These are phyloP conservation scores for Sarotherodon lohbergeri DNA, from an alignment of 2,113 vertebrate species.

Conservation along the genomic window DNA sequence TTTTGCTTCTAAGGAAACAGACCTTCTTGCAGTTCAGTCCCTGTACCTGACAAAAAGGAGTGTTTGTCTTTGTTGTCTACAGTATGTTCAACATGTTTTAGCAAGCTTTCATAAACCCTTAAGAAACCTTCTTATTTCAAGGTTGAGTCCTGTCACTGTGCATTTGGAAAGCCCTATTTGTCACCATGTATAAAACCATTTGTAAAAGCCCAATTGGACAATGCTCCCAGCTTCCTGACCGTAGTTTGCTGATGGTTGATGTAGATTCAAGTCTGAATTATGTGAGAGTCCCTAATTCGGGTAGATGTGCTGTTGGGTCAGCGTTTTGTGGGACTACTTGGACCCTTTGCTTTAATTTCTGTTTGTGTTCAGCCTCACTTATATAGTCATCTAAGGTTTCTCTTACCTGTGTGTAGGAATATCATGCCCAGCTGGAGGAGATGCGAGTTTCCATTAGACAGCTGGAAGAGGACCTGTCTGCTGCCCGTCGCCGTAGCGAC, in stretches of 20 bases:
- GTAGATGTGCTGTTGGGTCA: not conserved
- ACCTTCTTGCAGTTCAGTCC: not conserved
- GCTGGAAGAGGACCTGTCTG: conserved; percentile 94
- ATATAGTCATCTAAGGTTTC: not conserved
- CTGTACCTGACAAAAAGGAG: not conserved
- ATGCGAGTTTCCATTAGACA: conserved; percentile 95
- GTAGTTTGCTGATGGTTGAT: not conserved
- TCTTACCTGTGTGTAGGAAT: conserved; percentile 76
- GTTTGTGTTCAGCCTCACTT: not conserved
- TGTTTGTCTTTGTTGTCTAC: not conserved
- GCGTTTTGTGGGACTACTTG: not conserved
- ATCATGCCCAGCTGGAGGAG: conserved; percentile 96
- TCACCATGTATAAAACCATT: not conserved
- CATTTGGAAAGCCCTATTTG: not conserved
- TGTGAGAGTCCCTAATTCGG: not conserved
- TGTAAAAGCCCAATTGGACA: not conserved
- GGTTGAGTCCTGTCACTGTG: not conserved
- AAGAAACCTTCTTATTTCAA: not conserved
- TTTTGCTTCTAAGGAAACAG: not conserved
- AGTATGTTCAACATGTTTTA: not conserved
- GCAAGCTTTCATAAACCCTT: not conserved
- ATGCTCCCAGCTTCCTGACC: not conserved
- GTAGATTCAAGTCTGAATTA: not conserved
- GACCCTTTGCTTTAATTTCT: not conserved
- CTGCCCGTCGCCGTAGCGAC: conserved; percentile 92